Conservation (phyloP, 2,888 invertebrate species). For the Drosophila trichaetosa region DNA sequence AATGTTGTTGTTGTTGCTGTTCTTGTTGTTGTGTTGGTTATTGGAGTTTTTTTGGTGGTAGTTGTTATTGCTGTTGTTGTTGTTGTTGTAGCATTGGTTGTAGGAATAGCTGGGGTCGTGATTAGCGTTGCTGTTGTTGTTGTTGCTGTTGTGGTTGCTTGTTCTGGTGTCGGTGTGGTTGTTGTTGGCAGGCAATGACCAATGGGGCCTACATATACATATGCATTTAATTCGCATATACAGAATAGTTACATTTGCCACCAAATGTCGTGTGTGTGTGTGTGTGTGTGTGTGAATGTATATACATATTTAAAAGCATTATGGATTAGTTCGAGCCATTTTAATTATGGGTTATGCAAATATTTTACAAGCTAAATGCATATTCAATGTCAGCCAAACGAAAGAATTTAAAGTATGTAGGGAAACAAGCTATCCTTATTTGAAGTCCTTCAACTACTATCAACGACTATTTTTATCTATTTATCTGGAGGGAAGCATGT, state of each 20-base stretch:
- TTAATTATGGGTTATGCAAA: constrained; percentile 5
- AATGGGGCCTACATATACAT: constrained; percentile 81
- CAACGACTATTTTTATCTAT: not conserved
- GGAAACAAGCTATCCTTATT: not conserved
- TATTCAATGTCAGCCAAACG: constrained; percentile 1
- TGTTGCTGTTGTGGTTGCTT: constrained; percentile 59
- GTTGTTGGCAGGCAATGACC: constrained; percentile 84
- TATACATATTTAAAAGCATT: constrained; percentile 34
- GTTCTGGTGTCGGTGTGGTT: constrained; percentile 75
- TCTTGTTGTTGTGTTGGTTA: constrained; percentile 43
- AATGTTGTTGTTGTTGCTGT: constrained; percentile 39
- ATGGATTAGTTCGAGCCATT: constrained; percentile 44
- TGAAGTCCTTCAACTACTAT: not conserved
- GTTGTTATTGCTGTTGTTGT: constrained; percentile 34
- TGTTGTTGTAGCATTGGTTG: constrained; percentile 52
- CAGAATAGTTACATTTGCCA: constrained; percentile 26
- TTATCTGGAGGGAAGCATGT: not conserved
- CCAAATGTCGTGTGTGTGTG: constrained; percentile 14
- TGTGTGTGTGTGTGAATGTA: not conserved
- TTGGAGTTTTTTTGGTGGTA: constrained; percentile 47
- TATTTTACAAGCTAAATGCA: constrained; percentile 4
- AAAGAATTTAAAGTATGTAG: not conserved
- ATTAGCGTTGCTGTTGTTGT: constrained; percentile 50
- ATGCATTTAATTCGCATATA: constrained; percentile 21
- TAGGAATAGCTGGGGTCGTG: constrained; percentile 50